Percentiles rank a stretch among this genome's conserved stretches.
These are phyloP conservation scores for Cardiocondyla obscurior DNA, from an alignment of 1,140 invertebrate genomes.

Conservation along the genomic window DNA sequence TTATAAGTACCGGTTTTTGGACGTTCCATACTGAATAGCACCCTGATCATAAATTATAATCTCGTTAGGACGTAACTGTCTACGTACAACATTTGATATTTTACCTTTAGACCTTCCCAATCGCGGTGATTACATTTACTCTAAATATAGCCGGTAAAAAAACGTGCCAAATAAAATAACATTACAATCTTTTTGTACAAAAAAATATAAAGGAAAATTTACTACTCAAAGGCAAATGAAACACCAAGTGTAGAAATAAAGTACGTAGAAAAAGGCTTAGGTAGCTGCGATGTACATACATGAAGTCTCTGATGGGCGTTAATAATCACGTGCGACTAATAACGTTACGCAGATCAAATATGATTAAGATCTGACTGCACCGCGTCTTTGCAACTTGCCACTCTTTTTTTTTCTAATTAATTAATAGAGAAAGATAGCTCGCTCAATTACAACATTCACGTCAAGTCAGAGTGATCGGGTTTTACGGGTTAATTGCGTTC, in stretches of 20 bases:
- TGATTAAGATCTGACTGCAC: background rate
- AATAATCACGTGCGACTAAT: background rate
- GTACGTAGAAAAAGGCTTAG: background rate
- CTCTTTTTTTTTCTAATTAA: background rate
- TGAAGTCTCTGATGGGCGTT: background rate
- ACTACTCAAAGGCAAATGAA: background rate
- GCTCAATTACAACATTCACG: background rate
- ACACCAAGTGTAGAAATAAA: background rate
- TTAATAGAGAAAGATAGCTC: background rate
- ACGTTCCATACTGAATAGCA: background rate
- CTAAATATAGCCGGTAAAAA: background rate
- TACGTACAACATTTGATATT: background rate
- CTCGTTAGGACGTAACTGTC: background rate
- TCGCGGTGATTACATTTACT: background rate
- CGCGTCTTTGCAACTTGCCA: background rate
- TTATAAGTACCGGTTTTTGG: slow-evolving; percentile 27
- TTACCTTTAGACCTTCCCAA: background rate
- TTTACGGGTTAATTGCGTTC: slow-evolving; percentile 4
- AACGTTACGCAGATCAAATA: background rate
- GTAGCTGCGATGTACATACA: background rate
- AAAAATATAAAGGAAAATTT: background rate
- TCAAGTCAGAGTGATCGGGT: background rate
- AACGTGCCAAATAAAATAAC: background rate
- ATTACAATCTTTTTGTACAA: background rate
- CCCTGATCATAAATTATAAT: slow-evolving; percentile 11